Evolutionary conservation across 2,888 invertebrate species (phyloP).

Genomic region (Pherbina coryleti): DNA sequence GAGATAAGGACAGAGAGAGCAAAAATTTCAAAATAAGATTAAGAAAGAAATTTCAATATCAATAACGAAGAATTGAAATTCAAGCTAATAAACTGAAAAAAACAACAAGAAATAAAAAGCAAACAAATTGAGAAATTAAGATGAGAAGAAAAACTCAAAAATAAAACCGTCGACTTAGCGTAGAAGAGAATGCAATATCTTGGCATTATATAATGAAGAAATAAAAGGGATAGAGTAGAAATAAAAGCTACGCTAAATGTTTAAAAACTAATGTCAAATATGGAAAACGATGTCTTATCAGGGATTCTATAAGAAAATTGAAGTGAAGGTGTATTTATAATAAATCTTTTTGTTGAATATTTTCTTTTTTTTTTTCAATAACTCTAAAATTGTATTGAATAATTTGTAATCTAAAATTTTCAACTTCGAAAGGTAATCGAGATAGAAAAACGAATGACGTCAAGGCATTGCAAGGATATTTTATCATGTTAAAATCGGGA

Average conservation of each 20-base stretch:
- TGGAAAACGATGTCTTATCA: slow-evolving; percentile 33
- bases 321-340: slow-evolving; percentile 16
- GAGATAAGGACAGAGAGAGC: no score
- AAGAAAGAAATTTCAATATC: neutral
- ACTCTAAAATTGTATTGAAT: no score
- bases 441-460: no score
- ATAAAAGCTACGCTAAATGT: neutral
- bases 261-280: slow-evolving; percentile 12
- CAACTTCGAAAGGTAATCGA: no score
- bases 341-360: neutral
- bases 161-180: neutral
- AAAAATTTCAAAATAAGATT: neutral
- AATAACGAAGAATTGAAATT: neutral
- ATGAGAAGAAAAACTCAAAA: neutral
- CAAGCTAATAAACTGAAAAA: neutral
- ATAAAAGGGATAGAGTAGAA: neutral
- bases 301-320: slow-evolving; percentile 23
- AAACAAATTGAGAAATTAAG: neutral
- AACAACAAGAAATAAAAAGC: neutral
- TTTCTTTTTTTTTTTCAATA: neutral
- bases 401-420: no score
- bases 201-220: neutral
- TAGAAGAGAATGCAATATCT: neutral
- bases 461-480: no score
- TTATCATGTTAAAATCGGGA: no score